These are phyloP conservation scores for Micropterix aruncella DNA, from an alignment of 2,888 invertebrate species.

Conservation along the genomic window DNA sequence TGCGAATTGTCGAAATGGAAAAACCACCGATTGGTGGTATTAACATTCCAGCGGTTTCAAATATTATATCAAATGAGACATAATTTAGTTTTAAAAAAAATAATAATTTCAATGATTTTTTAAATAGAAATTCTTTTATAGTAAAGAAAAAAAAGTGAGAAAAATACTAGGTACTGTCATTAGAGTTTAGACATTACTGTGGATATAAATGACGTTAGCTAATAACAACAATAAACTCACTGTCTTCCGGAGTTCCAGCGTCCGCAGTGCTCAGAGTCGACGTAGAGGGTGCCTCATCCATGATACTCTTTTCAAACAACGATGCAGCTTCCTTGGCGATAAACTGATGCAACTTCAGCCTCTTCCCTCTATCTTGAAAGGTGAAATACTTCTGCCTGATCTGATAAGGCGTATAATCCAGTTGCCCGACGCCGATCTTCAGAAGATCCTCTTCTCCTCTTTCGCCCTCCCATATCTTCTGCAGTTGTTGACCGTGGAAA, in stretches of 20 bases:
- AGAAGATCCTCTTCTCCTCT: conserved; percentile 62
- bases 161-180: neutral
- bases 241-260: conserved; percentile 36
- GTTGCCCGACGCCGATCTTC: conserved; percentile 40
- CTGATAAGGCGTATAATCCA: conserved; percentile 64
- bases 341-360: conserved; percentile 75
- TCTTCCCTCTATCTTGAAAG: conserved; percentile 72
- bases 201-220: neutral
- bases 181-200: neutral
- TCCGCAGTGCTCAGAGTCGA: conserved; percentile 40
- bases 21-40: too few relatives aligned
- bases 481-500: conserved; percentile 77
- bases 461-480: conserved; percentile 79
- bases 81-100: too few relatives aligned
- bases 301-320: conserved; percentile 47
- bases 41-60: too few relatives aligned
- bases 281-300: conserved; percentile 32
- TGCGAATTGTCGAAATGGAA: too few relatives aligned
- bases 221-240: conserved; percentile 24
- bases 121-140: too few relatives aligned
- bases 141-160: neutral
- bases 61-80: too few relatives aligned
- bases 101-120: too few relatives aligned
- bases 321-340: conserved; percentile 71
- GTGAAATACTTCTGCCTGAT: conserved; percentile 68